Evolutionary conservation across 2,113 vertebrate species (phyloP).

Genomic region (Hiodon tergisus): DNA sequence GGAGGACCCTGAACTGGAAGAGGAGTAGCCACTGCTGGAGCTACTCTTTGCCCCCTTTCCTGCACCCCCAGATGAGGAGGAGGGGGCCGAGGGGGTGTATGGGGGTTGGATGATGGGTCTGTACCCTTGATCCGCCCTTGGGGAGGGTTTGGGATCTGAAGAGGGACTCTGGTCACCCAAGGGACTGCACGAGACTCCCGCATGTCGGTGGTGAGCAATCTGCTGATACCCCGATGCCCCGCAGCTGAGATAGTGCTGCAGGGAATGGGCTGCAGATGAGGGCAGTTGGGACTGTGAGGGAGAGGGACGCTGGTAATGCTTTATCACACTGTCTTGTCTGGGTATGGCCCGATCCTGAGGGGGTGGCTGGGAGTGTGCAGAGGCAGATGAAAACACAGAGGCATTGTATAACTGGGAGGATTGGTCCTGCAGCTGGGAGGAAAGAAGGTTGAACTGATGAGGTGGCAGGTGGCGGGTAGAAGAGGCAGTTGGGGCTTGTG

Average conservation of each 20-base stretch:
- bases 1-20: constrained; percentile 65
- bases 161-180: constrained; percentile 80
- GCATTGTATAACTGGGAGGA: constrained; percentile 81
- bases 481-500: constrained; percentile 64
- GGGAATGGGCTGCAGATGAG: constrained; percentile 71
- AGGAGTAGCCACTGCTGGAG: constrained; percentile 72
- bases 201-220: constrained; percentile 64
- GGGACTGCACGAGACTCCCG: constrained; percentile 81
- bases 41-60: constrained; percentile 67
- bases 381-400: constrained; percentile 78
- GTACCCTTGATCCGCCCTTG: constrained; percentile 70
- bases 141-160: constrained; percentile 58
- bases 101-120: constrained; percentile 85
- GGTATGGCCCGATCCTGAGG: constrained; percentile 76
- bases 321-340: constrained; percentile 88
- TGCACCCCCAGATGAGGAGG: constrained; percentile 55
- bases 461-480: constrained; percentile 75
- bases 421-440: constrained; percentile 77
- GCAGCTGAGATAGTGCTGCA: constrained; percentile 90
- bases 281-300: constrained; percentile 73
- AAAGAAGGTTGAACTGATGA: constrained; percentile 86
- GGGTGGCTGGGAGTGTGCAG: constrained; percentile 65
- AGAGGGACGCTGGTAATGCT: constrained; percentile 88
- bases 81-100: constrained; percentile 57
- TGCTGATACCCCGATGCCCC: constrained; percentile 83